A percentile compares a stretch with the other conserved stretches of the same genome.
phyloP scores from a whole-genome alignment of 2,113 vertebrate genomes.

The Aplodontia rufa region DNA sequence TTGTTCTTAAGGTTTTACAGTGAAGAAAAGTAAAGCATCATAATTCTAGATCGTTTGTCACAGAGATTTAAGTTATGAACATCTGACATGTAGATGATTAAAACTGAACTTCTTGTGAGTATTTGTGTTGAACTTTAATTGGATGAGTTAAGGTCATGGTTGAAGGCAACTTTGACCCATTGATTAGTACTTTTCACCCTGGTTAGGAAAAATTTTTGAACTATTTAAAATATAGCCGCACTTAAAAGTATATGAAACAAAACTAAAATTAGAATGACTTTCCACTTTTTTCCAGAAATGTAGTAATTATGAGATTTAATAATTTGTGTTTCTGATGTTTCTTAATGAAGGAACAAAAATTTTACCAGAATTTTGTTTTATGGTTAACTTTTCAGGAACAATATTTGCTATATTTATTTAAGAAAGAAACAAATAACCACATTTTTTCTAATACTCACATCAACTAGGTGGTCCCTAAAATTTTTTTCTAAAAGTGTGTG shows the following conservation, averaged over 20 bases:
- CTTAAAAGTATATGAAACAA: conserved; percentile 2
- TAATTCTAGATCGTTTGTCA: conserved; percentile 30
- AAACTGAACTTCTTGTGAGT: conserved; percentile 15
- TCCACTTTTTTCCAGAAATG: conserved; percentile 11
- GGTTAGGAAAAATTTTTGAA: not conserved
- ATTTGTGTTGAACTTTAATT: not conserved
- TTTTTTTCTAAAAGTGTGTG: not conserved
- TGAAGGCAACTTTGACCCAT: not conserved
- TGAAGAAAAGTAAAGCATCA: conserved; percentile 30
- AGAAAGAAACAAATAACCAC: not conserved
- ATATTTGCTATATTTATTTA: not conserved
- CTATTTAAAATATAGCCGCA: conserved; percentile 8
- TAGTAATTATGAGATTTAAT: not conserved
- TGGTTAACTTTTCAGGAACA: not conserved
- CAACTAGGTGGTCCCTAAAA: not conserved
- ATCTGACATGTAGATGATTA: not conserved
- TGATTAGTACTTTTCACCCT: conserved; percentile 16
- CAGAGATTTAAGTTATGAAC: not conserved
- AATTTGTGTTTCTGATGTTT: conserved; percentile 29
- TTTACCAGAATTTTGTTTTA: conserved; percentile 19
- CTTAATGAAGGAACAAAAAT: conserved; percentile 33
- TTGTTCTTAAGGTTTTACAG: conserved; percentile 26
- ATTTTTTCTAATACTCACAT: not conserved
- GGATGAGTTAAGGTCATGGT: not conserved
- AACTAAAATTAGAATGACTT: conserved; percentile 23